These are phyloP conservation scores for Mustela lutreola DNA, from an alignment of 2,113 vertebrate genomes.

Conservation along the genomic window DNA sequence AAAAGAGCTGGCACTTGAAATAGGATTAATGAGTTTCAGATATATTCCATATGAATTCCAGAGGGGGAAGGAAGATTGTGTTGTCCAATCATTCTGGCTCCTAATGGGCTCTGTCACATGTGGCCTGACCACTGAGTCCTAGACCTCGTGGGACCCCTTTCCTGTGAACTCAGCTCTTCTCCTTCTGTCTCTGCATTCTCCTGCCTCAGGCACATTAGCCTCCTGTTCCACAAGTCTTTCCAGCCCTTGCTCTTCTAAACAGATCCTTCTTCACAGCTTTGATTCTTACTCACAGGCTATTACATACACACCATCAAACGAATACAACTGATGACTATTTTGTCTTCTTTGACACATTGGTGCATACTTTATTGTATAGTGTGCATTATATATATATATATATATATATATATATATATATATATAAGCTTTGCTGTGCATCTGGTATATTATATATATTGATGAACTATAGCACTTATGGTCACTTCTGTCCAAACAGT, in stretches of 20 bases:
- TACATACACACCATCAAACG: neutral
- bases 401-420: neutral
- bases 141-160: neutral
- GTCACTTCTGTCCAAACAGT: neutral
- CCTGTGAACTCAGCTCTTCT: neutral
- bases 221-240: neutral
- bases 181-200: neutral
- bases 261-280: neutral
- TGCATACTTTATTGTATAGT: neutral
- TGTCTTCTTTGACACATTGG: neutral
- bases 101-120: neutral
- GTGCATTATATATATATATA: neutral
- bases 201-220: neutral
- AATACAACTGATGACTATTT: neutral
- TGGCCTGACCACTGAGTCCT: neutral
- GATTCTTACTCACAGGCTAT: neutral
- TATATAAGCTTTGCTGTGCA: neutral
- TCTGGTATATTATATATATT: neutral
- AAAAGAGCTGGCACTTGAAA: constrained; percentile 29
- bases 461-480: neutral
- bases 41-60: neutral
- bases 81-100: neutral
- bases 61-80: neutral
- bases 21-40: neutral
- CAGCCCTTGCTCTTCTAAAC: neutral